Evolutionary conservation across 53 echinoderm and acorn worm genomes (phyloP).

Genomic region (Zoroaster sp.): DNA sequence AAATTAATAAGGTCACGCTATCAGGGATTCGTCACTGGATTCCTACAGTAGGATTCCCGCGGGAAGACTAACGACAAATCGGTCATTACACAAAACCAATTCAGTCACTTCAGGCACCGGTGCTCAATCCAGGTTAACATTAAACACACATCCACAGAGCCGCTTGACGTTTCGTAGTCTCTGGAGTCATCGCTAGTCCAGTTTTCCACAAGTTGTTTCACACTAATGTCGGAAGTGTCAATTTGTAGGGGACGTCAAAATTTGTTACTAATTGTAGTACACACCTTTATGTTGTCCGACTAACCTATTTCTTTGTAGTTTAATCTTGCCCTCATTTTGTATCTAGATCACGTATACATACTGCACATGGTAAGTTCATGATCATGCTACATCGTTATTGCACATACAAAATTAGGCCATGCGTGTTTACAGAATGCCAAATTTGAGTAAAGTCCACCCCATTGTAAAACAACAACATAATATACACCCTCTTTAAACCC

Average conservation of each 20-base stretch:
- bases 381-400: background rate
- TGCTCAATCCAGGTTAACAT: background rate
- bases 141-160: background rate
- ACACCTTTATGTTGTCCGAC: background rate
- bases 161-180: background rate
- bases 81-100: background rate
- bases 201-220: constrained; percentile 7
- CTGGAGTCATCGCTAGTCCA: background rate
- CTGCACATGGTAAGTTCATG: background rate
- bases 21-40: background rate
- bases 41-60: background rate
- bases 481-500: background rate
- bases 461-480: background rate
- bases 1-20: background rate
- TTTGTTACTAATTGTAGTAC: constrained; percentile 28
- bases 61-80: background rate
- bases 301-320: constrained; percentile 18
- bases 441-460: background rate
- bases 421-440: background rate
- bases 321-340: background rate
- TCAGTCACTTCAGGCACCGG: background rate
- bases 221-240: constrained; percentile 14
- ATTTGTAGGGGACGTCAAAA: background rate
- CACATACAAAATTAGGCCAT: constrained; percentile 30
- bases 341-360: background rate